These are phyloP conservation scores for Musca vetustissima DNA, from an alignment of 1,140 invertebrate genomes.

Conservation along the genomic window DNA sequence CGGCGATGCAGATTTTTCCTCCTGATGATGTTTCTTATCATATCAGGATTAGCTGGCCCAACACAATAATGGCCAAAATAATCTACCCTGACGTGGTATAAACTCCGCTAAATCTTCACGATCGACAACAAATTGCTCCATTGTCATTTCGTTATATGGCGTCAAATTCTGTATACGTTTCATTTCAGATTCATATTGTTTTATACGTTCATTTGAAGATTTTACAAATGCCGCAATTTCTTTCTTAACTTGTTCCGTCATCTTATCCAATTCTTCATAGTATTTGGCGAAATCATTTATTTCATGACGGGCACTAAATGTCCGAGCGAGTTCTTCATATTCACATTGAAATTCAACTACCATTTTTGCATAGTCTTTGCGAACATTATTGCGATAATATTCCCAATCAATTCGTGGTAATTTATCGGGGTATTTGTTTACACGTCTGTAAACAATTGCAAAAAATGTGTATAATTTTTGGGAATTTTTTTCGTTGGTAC, in stretches of 20 bases:
- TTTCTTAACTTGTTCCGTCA: slow-evolving; percentile 22
- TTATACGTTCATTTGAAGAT: slow-evolving; percentile 38
- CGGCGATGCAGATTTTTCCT: too few species aligned
- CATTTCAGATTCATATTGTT: slow-evolving; percentile 18
- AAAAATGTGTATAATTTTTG: neutral
- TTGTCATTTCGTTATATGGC: slow-evolving; percentile 81
- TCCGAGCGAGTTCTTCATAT: slow-evolving; percentile 39
- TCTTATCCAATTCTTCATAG: slow-evolving; percentile 31
- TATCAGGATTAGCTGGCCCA: slow-evolving; percentile 16
- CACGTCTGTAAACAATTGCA: slow-evolving; percentile 28
- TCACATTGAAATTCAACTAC: slow-evolving; percentile 36
- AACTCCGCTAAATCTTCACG: slow-evolving; percentile 71
- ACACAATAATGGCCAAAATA: slow-evolving; percentile 75
- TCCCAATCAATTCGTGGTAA: slow-evolving; percentile 46
- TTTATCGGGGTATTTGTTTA: slow-evolving; percentile 35
- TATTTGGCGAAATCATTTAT: slow-evolving; percentile 37
- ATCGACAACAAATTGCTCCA: slow-evolving; percentile 77
- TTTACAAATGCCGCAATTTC: slow-evolving; percentile 29
- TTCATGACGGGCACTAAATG: slow-evolving; percentile 37
- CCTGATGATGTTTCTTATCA: too few species aligned
- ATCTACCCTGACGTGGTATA: slow-evolving; percentile 68
- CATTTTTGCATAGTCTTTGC: slow-evolving; percentile 34
- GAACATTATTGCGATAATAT: slow-evolving; percentile 40
- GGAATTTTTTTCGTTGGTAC: neutral
- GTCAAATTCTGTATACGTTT: slow-evolving; percentile 26